A percentile compares a stretch with the other conserved stretches of the same genome.
Conservation (phyloP, 2,797 vertebrate genomes). For the Cossypha dichroa region DNA sequence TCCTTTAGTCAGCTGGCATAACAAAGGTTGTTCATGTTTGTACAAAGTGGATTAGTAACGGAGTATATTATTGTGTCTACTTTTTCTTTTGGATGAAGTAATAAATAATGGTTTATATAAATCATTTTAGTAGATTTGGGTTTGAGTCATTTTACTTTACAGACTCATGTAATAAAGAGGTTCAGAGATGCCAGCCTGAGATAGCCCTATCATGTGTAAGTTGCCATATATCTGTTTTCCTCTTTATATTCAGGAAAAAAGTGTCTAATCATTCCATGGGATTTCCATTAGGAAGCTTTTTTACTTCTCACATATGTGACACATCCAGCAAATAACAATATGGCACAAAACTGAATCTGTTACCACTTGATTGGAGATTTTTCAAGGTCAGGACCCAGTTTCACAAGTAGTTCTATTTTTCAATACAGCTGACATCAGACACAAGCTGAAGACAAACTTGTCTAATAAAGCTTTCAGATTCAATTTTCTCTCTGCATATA, state of each 20-base stretch:
- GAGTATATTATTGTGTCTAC: not conserved
- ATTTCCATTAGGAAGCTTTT: conserved; percentile 46
- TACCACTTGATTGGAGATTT: conserved; percentile 62
- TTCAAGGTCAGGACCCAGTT: conserved; percentile 76
- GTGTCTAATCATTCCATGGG: conserved; percentile 1
- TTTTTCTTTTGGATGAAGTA: not conserved
- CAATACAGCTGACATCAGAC: conserved; percentile 70
- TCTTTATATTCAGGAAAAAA: not conserved
- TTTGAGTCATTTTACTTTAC: not conserved
- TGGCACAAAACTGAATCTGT: conserved; percentile 57
- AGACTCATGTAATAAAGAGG: not conserved
- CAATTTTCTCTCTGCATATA: conserved; percentile 78
- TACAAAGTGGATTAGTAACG: not conserved
- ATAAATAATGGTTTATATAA: not conserved
- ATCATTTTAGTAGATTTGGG: not conserved
- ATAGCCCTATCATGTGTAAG: not conserved
- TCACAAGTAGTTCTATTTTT: conserved; percentile 74
- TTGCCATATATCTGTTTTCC: not conserved
- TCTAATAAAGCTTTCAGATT: conserved; percentile 84
- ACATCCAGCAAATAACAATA: conserved; percentile 58
- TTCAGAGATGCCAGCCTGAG: not conserved
- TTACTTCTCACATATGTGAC: not conserved
- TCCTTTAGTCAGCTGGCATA: not conserved
- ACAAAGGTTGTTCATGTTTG: fast-evolving
- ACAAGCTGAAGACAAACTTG: conserved; percentile 78